Percentiles rank a stretch among this genome's conserved stretches.
Conservation (phyloP, 2,797 vertebrate species). For the Liasis olivaceus region DNA sequence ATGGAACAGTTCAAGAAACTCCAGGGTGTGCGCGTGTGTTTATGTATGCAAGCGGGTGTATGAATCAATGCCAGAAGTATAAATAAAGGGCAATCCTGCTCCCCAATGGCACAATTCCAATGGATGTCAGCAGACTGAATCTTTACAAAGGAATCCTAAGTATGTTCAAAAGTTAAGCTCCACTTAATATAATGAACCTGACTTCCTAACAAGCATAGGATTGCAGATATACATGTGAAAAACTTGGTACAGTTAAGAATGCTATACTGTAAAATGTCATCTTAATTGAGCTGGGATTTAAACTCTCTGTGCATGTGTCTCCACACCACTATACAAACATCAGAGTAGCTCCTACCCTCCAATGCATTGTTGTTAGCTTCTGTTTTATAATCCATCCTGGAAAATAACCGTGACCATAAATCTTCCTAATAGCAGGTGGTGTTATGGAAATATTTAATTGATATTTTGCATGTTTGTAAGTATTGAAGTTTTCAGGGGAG, state of each 20-base stretch:
- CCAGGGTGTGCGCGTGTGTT: accelerated
- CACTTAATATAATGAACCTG: background rate
- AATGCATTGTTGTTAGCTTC: background rate
- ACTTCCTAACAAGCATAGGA: background rate
- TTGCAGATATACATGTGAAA: background rate
- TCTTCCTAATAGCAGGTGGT: background rate
- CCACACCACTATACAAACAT: background rate
- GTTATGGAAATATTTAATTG: slow-evolving; percentile 7
- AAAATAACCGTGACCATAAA: background rate
- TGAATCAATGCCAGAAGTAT: background rate
- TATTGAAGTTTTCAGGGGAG: background rate
- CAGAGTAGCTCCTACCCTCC: background rate
- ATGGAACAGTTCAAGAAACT: background rate
- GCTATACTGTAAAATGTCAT: background rate
- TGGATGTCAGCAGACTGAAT: background rate
- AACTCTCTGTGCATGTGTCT: no score
- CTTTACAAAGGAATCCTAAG: background rate
- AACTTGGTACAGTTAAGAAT: background rate
- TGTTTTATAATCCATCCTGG: background rate
- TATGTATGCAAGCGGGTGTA: background rate
- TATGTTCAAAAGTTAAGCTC: background rate
- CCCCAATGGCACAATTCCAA: background rate
- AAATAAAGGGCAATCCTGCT: background rate
- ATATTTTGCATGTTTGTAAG: background rate
- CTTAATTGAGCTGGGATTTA: background rate